phyloP scores from a whole-genome alignment of 2,888 invertebrate genomes.

The Dasypogon diadema region DNA sequence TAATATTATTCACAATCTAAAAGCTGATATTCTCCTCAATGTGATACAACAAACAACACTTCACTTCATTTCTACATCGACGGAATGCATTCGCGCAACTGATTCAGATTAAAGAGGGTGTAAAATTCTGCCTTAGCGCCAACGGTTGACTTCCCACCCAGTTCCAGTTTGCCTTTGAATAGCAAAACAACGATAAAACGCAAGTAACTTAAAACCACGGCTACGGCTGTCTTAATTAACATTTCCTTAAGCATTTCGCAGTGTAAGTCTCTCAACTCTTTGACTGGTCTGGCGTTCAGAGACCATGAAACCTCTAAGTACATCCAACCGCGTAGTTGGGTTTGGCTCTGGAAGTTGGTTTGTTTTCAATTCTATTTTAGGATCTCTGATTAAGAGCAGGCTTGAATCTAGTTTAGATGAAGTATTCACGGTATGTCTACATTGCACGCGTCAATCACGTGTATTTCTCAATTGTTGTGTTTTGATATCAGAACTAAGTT shows the following conservation, averaged over 20 bases:
- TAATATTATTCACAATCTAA: too few species aligned
- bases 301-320: neutral
- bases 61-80: too few species aligned
- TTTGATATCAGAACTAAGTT: too few species aligned
- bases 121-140: too few species aligned
- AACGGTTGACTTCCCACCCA: too few species aligned
- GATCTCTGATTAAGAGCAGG: neutral
- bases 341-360: neutral
- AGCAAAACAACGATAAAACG: neutral
- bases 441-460: neutral
- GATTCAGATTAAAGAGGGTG: neutral
- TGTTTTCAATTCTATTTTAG: slow-evolving; percentile 7
- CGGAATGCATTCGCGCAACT: neutral
- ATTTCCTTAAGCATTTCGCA: neutral
- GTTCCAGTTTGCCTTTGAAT: neutral
- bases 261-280: neutral
- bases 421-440: neutral
- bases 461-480: neutral
- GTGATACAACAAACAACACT: too few species aligned
- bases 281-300: neutral
- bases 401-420: neutral
- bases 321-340: neutral
- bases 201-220: too few species aligned
- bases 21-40: too few species aligned
- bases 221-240: neutral